Base-by-base conservation (phyloP, 2,888 invertebrate species). In the Phyto melanocephala region DNA sequence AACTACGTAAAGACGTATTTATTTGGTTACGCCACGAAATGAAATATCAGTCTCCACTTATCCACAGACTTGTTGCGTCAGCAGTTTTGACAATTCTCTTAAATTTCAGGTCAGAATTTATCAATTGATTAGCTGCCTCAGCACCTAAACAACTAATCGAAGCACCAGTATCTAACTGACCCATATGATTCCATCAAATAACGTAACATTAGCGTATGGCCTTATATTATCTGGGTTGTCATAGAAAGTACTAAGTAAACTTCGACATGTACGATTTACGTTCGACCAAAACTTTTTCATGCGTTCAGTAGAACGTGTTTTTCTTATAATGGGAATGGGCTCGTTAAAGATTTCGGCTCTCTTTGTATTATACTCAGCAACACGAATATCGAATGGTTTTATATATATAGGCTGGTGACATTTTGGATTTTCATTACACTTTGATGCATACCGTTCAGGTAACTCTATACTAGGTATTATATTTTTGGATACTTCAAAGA, bases 1-100 rank as follows among this genome's bases (percentile, higher is more conserved):
- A 15, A 79, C 58, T 13, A 78, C 40, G 45, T 20, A 70, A 0
- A 70, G 2, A 8, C 7, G 45, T 2, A 45, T 54, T 15, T 13
- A 6, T n/a, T 5, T 24, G 2, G n/a, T 10, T 13, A 7, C 15
- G 5, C 22, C 22, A 8, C 28, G 4, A 54, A 54, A 54, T 5
- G 54, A 7, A 7, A 54, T 28, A 2, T 28, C 15, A 6, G 54
- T 54, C 33, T 3, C 10, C 3, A 24, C 11, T 24, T 13, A 52
- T 3, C 56, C 56, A 10, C n/a, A 17, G 15, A 33, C 56, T 0
- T 15, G 1, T 20, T 54, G 54, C 10, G 47, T 47, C 65, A 11
- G 67, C 67, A 2, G 67, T 67, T 22, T 37, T 67, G 13, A 67
- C 52, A n/a, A 65, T 65, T 33, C 13, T 65, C 7, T 50, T 65